phyloP scores from a whole-genome alignment of 2,113 vertebrate species.

The Albula goreensis region DNA sequence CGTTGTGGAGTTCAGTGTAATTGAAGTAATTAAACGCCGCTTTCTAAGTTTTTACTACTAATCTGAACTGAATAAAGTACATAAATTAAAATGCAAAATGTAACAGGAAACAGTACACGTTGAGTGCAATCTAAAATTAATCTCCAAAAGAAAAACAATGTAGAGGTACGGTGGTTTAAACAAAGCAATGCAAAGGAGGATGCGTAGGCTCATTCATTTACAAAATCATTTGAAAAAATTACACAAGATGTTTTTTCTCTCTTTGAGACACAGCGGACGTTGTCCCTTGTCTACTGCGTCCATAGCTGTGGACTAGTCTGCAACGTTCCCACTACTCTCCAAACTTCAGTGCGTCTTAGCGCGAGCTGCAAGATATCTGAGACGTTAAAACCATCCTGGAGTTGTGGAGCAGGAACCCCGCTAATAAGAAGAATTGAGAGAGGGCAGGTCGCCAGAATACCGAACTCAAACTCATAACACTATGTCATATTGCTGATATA shows the following conservation, averaged over 20 bases:
- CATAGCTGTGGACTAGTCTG: not conserved
- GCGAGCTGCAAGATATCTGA: constrained; percentile 18
- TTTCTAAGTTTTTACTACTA: no score
- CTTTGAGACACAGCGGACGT: not conserved
- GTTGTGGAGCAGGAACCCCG: not conserved
- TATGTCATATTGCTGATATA: constrained; percentile 6
- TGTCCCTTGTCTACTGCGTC: not conserved
- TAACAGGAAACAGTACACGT: no score
- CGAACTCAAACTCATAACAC: constrained; percentile 1
- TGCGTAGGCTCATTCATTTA: no score
- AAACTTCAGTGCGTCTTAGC: constrained; percentile 18
- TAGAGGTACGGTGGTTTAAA: no score
- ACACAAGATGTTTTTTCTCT: not conserved
- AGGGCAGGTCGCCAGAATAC: not conserved
- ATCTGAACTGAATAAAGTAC: no score
- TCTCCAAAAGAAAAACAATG: no score
- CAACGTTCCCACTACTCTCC: not conserved
- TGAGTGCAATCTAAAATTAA: no score
- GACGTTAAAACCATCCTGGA: constrained; percentile 30
- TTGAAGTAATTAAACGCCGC: no score
- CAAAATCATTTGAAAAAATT: no score
- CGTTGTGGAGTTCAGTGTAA: no score
- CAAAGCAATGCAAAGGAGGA: no score
- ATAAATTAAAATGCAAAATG: no score
- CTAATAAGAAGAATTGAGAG: not conserved